phyloP scores from a whole-genome alignment of 1,140 invertebrate species.

The Nixonia krombeini region DNA sequence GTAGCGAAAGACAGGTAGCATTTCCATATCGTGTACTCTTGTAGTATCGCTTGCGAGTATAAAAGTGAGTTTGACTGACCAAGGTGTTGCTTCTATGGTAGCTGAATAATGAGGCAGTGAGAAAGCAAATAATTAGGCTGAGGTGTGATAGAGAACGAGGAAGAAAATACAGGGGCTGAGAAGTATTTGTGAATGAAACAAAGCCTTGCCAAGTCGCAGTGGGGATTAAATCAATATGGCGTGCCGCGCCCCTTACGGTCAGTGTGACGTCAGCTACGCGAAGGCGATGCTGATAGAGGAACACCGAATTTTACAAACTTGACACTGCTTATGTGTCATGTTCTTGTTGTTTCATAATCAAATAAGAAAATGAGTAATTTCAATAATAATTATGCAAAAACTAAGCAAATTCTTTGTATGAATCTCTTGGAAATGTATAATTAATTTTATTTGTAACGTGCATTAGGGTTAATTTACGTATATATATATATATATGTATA shows the following conservation, averaged over 20 bases:
- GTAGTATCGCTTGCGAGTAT: too few relatives aligned
- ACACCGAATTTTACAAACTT: constrained; percentile 30
- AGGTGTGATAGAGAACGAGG: constrained; percentile 28
- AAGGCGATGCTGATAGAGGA: constrained; percentile 29
- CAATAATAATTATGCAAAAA: too few relatives aligned
- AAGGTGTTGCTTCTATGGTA: neutral
- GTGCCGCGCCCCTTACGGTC: constrained; percentile 57
- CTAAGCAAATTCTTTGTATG: too few relatives aligned
- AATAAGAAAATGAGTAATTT: too few relatives aligned
- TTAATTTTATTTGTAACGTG: too few relatives aligned
- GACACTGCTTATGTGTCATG: neutral
- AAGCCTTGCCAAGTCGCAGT: constrained; percentile 42
- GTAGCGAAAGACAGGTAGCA: too few relatives aligned
- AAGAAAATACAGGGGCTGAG: constrained; percentile 45
- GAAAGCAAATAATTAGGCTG: constrained; percentile 1
- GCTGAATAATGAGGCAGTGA: constrained; percentile 3
- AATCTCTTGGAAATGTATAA: too few relatives aligned
- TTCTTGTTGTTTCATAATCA: too few relatives aligned
- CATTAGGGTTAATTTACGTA: too few relatives aligned
- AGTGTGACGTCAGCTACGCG: constrained; percentile 52
- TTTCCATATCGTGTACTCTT: too few relatives aligned
- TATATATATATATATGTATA: too few relatives aligned
- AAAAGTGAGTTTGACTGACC: neutral
- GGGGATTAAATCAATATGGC: constrained; percentile 59
- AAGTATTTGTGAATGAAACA: constrained; percentile 60